phyloP scores from a whole-genome alignment of 2,888 invertebrate species.

The Macaria notata region DNA sequence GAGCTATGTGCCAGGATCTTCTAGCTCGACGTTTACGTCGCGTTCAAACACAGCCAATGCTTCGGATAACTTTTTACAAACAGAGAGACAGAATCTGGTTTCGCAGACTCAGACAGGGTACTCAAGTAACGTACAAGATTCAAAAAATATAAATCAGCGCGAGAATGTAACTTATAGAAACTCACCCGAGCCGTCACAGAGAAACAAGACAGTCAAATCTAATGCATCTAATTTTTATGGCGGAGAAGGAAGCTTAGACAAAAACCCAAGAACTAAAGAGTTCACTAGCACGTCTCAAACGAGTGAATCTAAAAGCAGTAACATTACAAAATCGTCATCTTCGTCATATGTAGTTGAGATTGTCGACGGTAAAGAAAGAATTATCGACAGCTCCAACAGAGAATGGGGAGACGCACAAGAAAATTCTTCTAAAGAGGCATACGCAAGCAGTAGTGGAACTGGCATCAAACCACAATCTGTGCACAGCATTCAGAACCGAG shows the following conservation, averaged over 20 bases:
- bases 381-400: conserved; percentile 82
- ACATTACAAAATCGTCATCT: conserved; percentile 82
- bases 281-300: conserved; percentile 66
- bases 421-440: conserved; percentile 74
- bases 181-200: conserved; percentile 54
- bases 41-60: conserved; percentile 66
- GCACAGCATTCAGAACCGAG: conserved; percentile 76
- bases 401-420: conserved; percentile 81
- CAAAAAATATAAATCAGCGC: conserved; percentile 54
- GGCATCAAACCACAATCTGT: conserved; percentile 81
- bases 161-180: conserved; percentile 57
- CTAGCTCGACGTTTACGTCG: conserved; percentile 49
- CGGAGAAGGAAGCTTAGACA: conserved; percentile 62
- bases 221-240: conserved; percentile 67
- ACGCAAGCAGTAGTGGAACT: conserved; percentile 80
- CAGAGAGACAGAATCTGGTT: conserved; percentile 65
- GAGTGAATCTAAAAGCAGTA: conserved; percentile 80
- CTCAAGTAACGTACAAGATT: conserved; percentile 40
- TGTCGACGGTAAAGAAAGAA: conserved; percentile 84
- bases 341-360: conserved; percentile 85
- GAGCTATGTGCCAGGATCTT: conserved; percentile 46
- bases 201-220: conserved; percentile 56
- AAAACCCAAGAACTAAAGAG: conserved; percentile 59
- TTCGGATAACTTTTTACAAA: conserved; percentile 67
- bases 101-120: conserved; percentile 52